Evolutionary conservation across 2,888 invertebrate species (phyloP).

Genomic region (Platerodrilus igneus): DNA sequence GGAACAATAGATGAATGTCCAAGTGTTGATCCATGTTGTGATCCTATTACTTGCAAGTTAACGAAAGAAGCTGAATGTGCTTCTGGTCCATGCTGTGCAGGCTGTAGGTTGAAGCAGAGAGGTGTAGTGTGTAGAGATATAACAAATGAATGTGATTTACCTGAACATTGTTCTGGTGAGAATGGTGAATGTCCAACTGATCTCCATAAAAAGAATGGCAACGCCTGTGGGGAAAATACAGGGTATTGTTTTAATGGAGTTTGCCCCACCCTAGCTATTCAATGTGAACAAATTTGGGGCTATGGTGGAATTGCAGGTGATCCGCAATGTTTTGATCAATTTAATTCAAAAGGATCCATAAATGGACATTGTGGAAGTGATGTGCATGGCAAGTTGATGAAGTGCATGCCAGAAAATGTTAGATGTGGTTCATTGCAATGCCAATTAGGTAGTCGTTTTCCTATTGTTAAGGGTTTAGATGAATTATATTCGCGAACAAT

Average conservation of each 20-base stretch:
- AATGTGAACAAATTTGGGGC: conserved; percentile 94
- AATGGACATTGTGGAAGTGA: conserved; percentile 94
- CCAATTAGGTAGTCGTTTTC: conserved; percentile 78
- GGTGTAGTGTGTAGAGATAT: conserved; percentile 83
- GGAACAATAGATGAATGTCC: conserved; percentile 87
- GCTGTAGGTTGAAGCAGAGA: conserved; percentile 69
- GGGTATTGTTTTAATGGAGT: conserved; percentile 77
- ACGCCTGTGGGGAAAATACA: conserved; percentile 59
- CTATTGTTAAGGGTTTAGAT: conserved; percentile 73
- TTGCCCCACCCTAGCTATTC: conserved; percentile 81
- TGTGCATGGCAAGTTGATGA: conserved; percentile 64
- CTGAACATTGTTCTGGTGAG: conserved; percentile 88
- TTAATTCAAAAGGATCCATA: conserved; percentile 91
- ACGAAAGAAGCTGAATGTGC: conserved; percentile 93
- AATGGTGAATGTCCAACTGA: conserved; percentile 87
- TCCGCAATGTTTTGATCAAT: conserved; percentile 86
- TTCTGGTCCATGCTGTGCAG: conserved; percentile 84
- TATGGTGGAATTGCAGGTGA: conserved; percentile 78
- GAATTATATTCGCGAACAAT: conserved; percentile 83
- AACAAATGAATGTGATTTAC: conserved; percentile 90
- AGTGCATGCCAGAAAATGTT: conserved; percentile 77
- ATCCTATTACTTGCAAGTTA: conserved; percentile 93
- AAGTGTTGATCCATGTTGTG: conserved; percentile 89
- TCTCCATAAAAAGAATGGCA: conserved; percentile 89
- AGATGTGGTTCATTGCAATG: conserved; percentile 94